phyloP scores from a whole-genome alignment of 2,888 invertebrate species.

The Pantelozetes paolii region DNA sequence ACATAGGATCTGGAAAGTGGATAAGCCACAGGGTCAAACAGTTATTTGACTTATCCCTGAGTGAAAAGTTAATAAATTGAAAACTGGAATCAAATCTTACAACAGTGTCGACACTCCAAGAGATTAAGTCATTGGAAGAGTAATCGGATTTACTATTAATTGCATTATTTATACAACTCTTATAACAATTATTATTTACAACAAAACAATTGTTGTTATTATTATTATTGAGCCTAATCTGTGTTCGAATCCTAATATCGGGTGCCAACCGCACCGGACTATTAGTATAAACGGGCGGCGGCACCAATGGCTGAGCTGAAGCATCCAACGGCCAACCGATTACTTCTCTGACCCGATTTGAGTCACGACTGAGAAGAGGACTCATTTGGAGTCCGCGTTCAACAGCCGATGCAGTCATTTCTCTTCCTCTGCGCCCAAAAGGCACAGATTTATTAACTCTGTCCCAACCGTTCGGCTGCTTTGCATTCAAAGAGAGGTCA shows the following conservation, averaged over 20 bases:
- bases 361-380: not conserved
- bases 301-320: conserved; percentile 6
- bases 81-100: conserved; percentile 35
- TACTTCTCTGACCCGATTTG: not conserved
- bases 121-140: conserved; percentile 31
- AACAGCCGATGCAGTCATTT: conserved; percentile 15
- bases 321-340: not conserved
- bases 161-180: not conserved
- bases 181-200: not conserved
- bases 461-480: conserved; percentile 40
- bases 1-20: too few relatives aligned
- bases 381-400: not conserved
- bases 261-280: not conserved
- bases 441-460: conserved; percentile 40
- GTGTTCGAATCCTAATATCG: not conserved
- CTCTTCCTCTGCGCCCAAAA: conserved; percentile 42
- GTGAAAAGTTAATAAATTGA: not conserved
- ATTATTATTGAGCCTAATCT: conserved; percentile 1
- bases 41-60: not conserved
- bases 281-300: conserved; percentile 17
- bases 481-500: not conserved
- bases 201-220: not conserved
- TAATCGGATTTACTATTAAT: not conserved
- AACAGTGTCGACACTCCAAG: conserved; percentile 42
- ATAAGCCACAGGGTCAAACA: too few relatives aligned